phyloP scores from a whole-genome alignment of 2,797 vertebrate species.

The Botia almorhae region DNA sequence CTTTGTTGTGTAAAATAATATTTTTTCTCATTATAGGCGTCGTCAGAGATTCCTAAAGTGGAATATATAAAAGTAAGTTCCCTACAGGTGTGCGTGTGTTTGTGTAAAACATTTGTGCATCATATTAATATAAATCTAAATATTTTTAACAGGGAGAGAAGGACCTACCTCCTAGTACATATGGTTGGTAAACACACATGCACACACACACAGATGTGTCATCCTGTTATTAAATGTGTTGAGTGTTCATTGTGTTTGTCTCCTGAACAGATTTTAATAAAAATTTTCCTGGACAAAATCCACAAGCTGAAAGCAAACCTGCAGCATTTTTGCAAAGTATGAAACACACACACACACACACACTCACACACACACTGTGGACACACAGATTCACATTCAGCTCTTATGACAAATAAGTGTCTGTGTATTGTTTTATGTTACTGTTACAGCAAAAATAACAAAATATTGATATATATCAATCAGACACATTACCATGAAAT shows the following conservation, averaged over 20 bases:
- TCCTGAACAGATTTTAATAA: slow-evolving; percentile 48
- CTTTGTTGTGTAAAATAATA: neutral
- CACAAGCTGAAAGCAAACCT: slow-evolving; percentile 5
- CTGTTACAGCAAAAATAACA: too few species aligned
- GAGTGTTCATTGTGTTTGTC: slow-evolving; percentile 46
- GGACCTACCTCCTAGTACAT: fast-evolving
- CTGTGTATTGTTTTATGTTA: too few species aligned
- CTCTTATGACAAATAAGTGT: neutral
- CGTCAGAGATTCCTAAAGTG: neutral
- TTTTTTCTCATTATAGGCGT: neutral
- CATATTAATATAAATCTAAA: neutral
- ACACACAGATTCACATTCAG: neutral
- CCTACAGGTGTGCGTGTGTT: neutral
- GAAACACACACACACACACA: neutral
- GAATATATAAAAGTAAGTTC: slow-evolving; percentile 10
- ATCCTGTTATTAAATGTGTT: neutral
- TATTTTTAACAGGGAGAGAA: slow-evolving; percentile 16
- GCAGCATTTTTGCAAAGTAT: slow-evolving; percentile 44
- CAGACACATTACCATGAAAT: too few species aligned
- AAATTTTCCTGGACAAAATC: slow-evolving; percentile 11
- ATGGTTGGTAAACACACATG: slow-evolving; percentile 14
- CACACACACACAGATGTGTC: slow-evolving; percentile 8
- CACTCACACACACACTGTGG: neutral
- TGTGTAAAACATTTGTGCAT: neutral
- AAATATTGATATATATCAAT: too few species aligned